Base-by-base conservation (phyloP, 2,797 vertebrate genomes). In the Yasuhikotakia modesta region DNA sequence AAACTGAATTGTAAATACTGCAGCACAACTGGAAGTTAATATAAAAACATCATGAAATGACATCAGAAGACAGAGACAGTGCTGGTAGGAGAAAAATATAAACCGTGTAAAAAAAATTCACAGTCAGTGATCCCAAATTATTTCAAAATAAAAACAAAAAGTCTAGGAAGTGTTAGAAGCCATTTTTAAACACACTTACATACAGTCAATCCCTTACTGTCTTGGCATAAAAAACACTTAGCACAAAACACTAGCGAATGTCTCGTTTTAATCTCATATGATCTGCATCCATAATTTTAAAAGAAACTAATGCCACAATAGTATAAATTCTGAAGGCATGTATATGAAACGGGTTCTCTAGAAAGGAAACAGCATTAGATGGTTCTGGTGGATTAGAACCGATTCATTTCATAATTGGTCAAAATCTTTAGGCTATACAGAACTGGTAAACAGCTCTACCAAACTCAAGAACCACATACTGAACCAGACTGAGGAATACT, bases 41-140 rank as follows among this genome's bases (percentile, higher is more conserved):
- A 84, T 50, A 43, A 82, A 80, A 86, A 82, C 65, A 55, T 78
- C 66, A 76, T 61, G 61, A 55, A 85, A 80, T 46, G 73, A 79
- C 72, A 85, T 86, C 79, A 82, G 78, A 69, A 86, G 76, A 86
- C 58, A 66, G 72, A 79, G 58, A 57, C 71, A 78, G 64, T 65
- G 78, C 48, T 75, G 63, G 48, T 63, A 61, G 79, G 32, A 60
- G 19, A 74, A 76, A 39, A 80, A 69, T 21, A 73, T 61, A 43
- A 80, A 81, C 80, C 60, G 61, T 80, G 79, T 81, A 79, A 70
- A 76, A 27, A n/a, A 82, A 85, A 78, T 84, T 88, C 87, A 88
- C 87, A 88, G 87, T 85, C 79, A 78, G 81, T 85, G 70, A 83
- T 84, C 64, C 80, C 82, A 81, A 48, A 60, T 81, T 78, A 68